A percentile compares a stretch with the other conserved stretches of the same genome.
Evolutionary conservation across 2,888 invertebrate species (phyloP).

Genomic region (Antitype chi): DNA sequence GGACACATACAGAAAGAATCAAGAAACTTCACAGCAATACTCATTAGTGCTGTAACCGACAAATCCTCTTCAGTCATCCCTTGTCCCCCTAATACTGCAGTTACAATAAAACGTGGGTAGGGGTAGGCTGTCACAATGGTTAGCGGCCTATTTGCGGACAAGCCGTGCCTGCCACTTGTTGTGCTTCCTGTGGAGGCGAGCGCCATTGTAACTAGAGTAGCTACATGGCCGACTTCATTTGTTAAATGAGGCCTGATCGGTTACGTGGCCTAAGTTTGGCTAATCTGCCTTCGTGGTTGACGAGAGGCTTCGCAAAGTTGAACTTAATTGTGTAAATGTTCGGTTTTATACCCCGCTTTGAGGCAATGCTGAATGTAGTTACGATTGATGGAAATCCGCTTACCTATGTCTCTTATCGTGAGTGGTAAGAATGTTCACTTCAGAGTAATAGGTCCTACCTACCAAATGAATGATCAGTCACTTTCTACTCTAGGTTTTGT

Average conservation of each 20-base stretch:
- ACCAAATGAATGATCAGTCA: not conserved
- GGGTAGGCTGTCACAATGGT: slow-evolving; percentile 74
- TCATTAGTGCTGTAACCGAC: slow-evolving; percentile 50
- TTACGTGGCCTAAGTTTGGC: slow-evolving; percentile 46
- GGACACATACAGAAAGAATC: not conserved
- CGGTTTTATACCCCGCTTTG: not conserved
- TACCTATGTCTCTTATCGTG: not conserved
- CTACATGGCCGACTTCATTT: slow-evolving; percentile 82
- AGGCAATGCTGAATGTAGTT: not conserved
- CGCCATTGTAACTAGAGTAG: slow-evolving; percentile 75
- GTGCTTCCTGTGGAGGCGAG: slow-evolving; percentile 80
- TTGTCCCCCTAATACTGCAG: slow-evolving; percentile 57
- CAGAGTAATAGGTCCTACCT: not conserved
- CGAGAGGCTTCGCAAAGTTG: slow-evolving; percentile 27
- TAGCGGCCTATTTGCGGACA: slow-evolving; percentile 86
- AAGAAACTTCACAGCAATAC: slow-evolving; percentile 19
- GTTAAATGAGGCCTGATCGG: slow-evolving; percentile 74
- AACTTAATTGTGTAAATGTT: slow-evolving; percentile 11
- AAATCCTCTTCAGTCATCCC: slow-evolving; percentile 42
- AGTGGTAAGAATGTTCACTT: not conserved
- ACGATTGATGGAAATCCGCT: not conserved
- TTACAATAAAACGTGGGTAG: slow-evolving; percentile 74
- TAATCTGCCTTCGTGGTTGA: slow-evolving; percentile 41
- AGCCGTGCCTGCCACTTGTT: slow-evolving; percentile 86
- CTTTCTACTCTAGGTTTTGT: not conserved